Base-by-base conservation (phyloP, 2,888 invertebrate genomes). In the Hoplodrina ambigua region DNA sequence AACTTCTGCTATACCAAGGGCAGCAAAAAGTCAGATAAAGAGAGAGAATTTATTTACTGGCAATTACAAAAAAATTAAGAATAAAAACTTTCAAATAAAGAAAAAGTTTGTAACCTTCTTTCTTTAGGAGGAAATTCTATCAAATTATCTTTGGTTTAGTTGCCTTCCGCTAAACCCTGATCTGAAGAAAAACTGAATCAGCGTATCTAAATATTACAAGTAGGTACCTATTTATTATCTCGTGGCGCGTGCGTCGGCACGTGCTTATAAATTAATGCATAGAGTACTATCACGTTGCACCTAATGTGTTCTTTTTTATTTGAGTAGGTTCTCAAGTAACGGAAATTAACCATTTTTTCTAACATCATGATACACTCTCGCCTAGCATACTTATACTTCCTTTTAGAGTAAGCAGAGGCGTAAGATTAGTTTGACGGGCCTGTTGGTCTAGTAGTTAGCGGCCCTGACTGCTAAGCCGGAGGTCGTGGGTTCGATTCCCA, bases 41-140 rank as follows among this genome's bases (percentile, higher is more conserved):
- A 41, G 20, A 19, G 20, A 17, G 4, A 33, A n/a, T 33, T 19
- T 33, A n/a, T 49, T n/a, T n/a, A 55, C 15, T 3, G 1, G 30
- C 37, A 53, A 33, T 13, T 33, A 44, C 30, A 6, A 19, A 46
- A 54, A 46, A 49, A 10, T 7, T 0, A 13, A 44, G 10, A 1
- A 25, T 2, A 58, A 25, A 33, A 13, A 44, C 15, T 20, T 17
- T 65, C 3, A 25, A 37, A 0, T 17, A 1, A 11, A 15, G 37
- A 4, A 69, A 33, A 52, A 13, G 13, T 19, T 33, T 25, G 20
- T 44, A 25, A 70, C 33, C 69, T 71, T 55, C 41, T 61, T 44
- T 37, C 11, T 52, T 10, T 30, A 6, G 2, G 33, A 44, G 62
- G 49, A 62, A 56, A 44, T 33, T 17, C 0, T 20, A 25, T n/a